These are phyloP conservation scores for Noctua janthe DNA, from an alignment of 2,888 invertebrate genomes.

Conservation along the genomic window DNA sequence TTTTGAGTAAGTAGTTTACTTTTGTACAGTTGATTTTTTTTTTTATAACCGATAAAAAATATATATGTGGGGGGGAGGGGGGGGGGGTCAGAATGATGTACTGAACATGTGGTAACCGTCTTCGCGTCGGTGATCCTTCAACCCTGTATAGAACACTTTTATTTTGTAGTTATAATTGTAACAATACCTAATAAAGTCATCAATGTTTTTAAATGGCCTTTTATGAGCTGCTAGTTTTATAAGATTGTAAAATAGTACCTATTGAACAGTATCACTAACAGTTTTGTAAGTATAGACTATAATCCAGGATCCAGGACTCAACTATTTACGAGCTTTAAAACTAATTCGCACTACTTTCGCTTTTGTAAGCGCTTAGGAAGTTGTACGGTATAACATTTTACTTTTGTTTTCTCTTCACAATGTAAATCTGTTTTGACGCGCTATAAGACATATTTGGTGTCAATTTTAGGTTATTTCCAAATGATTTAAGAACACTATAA, in stretches of 20 bases:
- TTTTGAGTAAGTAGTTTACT: no score
- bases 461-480: no score
- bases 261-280: neutral
- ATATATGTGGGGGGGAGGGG: no score
- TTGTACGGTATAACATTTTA: neutral
- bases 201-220: no score
- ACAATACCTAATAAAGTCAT: neutral
- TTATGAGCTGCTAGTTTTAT: no score
- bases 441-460: neutral
- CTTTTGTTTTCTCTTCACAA: neutral
- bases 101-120: no score
- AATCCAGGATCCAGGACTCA: constrained; percentile 16
- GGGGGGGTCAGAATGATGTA: no score
- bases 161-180: neutral
- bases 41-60: no score
- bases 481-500: neutral
- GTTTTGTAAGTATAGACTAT: neutral
- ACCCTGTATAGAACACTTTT: neutral
- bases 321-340: constrained; percentile 14
- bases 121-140: no score
- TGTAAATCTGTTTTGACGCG: neutral
- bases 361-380: neutral
- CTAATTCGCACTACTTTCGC: neutral
- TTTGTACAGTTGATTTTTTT: no score
- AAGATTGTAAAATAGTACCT: neutral